Evolutionary conservation across 1,140 invertebrate species (phyloP).

Genomic region (Bombus polaris): DNA sequence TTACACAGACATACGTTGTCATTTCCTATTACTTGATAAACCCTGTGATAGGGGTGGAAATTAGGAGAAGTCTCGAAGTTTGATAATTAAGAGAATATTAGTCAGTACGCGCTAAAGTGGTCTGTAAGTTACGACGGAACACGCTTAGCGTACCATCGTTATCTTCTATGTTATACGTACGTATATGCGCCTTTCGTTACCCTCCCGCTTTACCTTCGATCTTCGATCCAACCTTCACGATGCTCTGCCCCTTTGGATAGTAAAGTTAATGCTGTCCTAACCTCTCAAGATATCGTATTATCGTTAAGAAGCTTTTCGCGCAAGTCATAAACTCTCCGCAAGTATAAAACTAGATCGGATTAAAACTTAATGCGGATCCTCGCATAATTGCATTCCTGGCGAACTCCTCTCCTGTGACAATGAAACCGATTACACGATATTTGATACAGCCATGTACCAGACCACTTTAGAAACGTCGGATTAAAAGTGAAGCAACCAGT

Average conservation of each 20-base stretch:
- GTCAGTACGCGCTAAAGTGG: constrained; percentile 45
- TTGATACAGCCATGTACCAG: not conserved
- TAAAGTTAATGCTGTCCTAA: constrained; percentile 72
- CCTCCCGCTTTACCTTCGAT: constrained; percentile 51
- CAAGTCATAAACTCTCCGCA: constrained; percentile 69
- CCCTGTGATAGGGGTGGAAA: constrained; percentile 53
- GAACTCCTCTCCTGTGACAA: constrained; percentile 6
- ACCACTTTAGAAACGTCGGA: no score
- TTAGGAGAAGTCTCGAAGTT: constrained; percentile 66
- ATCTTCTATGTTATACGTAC: constrained; percentile 48
- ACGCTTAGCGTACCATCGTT: constrained; percentile 46
- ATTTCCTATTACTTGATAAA: constrained; percentile 42
- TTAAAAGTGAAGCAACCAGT: no score
- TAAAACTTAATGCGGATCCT: constrained; percentile 73
- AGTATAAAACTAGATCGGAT: constrained; percentile 75
- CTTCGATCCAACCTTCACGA: constrained; percentile 53
- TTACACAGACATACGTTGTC: constrained; percentile 20
- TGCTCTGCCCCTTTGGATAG: constrained; percentile 35
- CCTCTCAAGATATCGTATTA: constrained; percentile 78
- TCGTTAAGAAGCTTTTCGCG: constrained; percentile 74
- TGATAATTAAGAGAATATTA: constrained; percentile 71
- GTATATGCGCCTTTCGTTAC: not conserved
- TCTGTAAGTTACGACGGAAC: constrained; percentile 63
- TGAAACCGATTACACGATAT: constrained; percentile 4
- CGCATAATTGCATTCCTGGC: constrained; percentile 73